Evolutionary conservation across 2,113 vertebrate species (phyloP), one percentile per base, ranked within the genome.

Genomic region (Siniperca knerii): DNA sequence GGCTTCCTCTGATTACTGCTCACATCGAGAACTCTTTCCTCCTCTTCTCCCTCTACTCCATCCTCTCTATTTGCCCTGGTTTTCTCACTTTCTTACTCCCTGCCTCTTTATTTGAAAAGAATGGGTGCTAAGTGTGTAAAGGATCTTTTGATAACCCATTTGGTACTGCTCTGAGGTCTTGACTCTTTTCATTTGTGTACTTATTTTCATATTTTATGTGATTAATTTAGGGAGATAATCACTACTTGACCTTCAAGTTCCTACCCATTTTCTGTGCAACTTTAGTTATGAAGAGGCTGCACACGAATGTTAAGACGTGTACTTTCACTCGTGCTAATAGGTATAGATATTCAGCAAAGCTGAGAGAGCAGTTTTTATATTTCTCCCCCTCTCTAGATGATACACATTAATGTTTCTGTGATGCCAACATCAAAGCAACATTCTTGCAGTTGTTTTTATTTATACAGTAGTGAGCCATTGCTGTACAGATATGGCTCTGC

Each of bases 1-100:
- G 89, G 81, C 88, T 90, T 80, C 83, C 67, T 88, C 90, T 93
- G 92, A 94, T 94, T 91, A 92, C 92, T 89, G 86, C 89, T 92
- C 90, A 94, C 88, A 90, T 72, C 33, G 11, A 89, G 78, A 92
- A 82, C 71, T 79, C 84, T 48, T 46, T 70, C 76, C 77, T 74
- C 23, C 65, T 62, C 74, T 44, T 13, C 57, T 57, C 60, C 58
- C 37, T 72, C 83, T 35, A 48, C 72, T 79, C 61, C 77, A 55
- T 84, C 75, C 70, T 83, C 85, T 87, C 81, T 40, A 13, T 79
- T 84, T 71, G 44, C 44, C 67, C 72, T 60, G 67, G 13, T 57
- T 79, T 66, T 74, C 54, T 64, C 46, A 46, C 80, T 62, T 73
- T 87, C 69, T 79, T 75, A 75, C 68, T 76, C 33, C 37, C 21